Conservation (phyloP, 2,888 invertebrate genomes). For the Apamea anceps region DNA sequence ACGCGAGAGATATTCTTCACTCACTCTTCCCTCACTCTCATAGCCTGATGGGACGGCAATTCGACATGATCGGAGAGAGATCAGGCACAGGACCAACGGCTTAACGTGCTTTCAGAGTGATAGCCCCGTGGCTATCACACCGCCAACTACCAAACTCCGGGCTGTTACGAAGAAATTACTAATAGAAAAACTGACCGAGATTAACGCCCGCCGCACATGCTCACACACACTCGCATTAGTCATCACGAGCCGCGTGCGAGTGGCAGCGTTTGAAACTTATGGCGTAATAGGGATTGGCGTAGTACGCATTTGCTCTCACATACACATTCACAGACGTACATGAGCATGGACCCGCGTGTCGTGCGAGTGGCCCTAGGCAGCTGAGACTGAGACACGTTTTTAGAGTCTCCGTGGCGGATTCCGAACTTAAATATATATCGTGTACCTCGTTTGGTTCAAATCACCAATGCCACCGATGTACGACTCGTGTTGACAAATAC, state of each 20-base stretch:
- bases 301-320: background rate
- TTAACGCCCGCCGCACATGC: background rate
- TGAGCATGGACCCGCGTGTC: background rate
- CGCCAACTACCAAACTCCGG: background rate
- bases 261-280: background rate
- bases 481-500: background rate
- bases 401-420: background rate
- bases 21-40: background rate
- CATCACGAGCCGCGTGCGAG: background rate
- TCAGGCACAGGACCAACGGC: background rate
- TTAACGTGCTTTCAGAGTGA: background rate
- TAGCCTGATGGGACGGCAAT: background rate
- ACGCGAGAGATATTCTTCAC: background rate
- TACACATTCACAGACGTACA: background rate
- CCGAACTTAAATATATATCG: background rate
- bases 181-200: background rate
- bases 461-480: background rate
- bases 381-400: background rate
- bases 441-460: background rate
- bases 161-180: background rate
- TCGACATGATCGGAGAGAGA: background rate
- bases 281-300: background rate
- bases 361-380: background rate
- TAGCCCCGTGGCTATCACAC: background rate
- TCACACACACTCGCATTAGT: background rate